These are phyloP conservation scores for Styela clava DNA, from an alignment of 23 tunicate genomes.

Conservation along the genomic window DNA sequence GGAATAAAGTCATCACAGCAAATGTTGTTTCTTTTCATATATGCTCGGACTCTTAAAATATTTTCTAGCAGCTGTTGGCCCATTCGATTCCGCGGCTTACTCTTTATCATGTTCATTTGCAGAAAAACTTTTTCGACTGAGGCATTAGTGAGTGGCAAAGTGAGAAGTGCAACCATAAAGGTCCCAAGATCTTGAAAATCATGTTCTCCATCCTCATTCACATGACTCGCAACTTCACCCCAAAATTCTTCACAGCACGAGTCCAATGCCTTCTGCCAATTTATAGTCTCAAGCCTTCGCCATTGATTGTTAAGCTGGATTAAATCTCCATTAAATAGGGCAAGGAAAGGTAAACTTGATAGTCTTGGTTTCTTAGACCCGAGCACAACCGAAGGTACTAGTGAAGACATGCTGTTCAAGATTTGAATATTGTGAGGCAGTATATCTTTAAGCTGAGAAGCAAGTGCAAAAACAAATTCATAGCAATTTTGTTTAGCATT, in stretches of 20 bases:
- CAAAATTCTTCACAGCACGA: neutral
- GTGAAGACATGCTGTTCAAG: neutral
- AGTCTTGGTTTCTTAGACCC: slow-evolving; percentile 22
- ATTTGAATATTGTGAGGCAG: slow-evolving; percentile 16
- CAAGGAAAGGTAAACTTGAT: neutral
- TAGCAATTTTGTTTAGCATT: slow-evolving; percentile 8
- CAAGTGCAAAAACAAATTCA: slow-evolving; percentile 4
- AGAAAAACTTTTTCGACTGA: slow-evolving; percentile 13
- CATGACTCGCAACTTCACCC: slow-evolving; percentile 17
- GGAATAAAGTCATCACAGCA: slow-evolving; percentile 23
- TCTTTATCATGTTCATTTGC: slow-evolving; percentile 9
- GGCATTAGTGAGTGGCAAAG: slow-evolving; percentile 16
- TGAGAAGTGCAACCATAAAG: slow-evolving; percentile 7
- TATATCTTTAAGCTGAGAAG: slow-evolving; percentile 5
- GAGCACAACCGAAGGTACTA: slow-evolving; percentile 1
- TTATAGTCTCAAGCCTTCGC: slow-evolving; percentile 6
- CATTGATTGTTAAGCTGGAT: slow-evolving; percentile 11
- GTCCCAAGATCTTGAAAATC: slow-evolving; percentile 21
- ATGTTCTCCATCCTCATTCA: neutral
- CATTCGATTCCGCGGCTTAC: slow-evolving; percentile 21
- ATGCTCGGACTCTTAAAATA: slow-evolving; percentile 9
- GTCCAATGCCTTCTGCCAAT: neutral
- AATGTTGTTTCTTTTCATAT: slow-evolving; percentile 22
- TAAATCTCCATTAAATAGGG: slow-evolving; percentile 3
- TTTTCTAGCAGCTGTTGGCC: slow-evolving; percentile 14